Percentiles rank a stretch among this genome's conserved stretches.
phyloP scores from a whole-genome alignment of 2,113 vertebrate species.

The Erythrocebus patas region DNA sequence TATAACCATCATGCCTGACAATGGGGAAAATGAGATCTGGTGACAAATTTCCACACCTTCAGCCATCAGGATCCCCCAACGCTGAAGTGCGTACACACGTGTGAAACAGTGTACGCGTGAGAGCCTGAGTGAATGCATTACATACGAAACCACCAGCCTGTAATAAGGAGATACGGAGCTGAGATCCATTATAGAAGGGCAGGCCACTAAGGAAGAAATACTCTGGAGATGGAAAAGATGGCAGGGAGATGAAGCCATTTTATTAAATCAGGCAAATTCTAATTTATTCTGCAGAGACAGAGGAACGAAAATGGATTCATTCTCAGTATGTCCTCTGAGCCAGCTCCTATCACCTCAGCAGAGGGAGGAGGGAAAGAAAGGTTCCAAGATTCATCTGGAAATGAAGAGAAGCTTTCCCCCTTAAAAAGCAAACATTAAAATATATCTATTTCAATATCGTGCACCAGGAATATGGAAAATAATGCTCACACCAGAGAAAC shows the following conservation, averaged over 20 bases:
- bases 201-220: slow-evolving; percentile 67
- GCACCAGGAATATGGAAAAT: not conserved
- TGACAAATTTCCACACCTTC: slow-evolving; percentile 60
- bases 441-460: not conserved
- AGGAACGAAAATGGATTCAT: slow-evolving; percentile 82
- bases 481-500: not conserved
- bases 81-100: not conserved
- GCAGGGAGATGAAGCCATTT: slow-evolving; percentile 91
- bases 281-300: slow-evolving; percentile 84
- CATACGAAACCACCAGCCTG: not conserved
- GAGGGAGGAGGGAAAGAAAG: slow-evolving; percentile 27
- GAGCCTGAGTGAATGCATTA: not conserved
- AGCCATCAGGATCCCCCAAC: not conserved
- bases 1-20: slow-evolving; percentile 91
- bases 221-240: slow-evolving; percentile 86
- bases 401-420: slow-evolving; percentile 5
- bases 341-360: slow-evolving; percentile 60
- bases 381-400: slow-evolving; percentile 54
- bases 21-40: slow-evolving; percentile 80
- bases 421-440: slow-evolving; percentile 41
- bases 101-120: not conserved
- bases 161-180: not conserved
- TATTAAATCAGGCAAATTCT: slow-evolving; percentile 94
- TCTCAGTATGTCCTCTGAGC: slow-evolving; percentile 76
- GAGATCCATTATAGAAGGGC: slow-evolving; percentile 27